Conservation (phyloP, 2,888 invertebrate species). For the Pollenia angustigena region DNA sequence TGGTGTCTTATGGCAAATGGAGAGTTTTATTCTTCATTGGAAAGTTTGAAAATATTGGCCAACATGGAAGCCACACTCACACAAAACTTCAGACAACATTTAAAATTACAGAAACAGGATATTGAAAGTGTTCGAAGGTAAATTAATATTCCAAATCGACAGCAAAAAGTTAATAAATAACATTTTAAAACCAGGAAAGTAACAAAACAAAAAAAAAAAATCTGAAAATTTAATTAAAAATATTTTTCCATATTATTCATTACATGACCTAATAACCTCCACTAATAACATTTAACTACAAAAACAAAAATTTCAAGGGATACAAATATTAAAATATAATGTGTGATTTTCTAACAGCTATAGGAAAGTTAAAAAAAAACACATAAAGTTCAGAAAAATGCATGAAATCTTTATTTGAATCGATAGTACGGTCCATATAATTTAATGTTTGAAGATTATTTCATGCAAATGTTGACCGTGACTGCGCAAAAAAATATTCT, state of each 20-base stretch:
- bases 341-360: too few relatives aligned
- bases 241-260: slow-evolving; percentile 52
- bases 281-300: slow-evolving; percentile 87
- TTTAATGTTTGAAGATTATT: too few relatives aligned
- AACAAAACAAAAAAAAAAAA: too few relatives aligned
- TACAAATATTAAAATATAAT: background rate
- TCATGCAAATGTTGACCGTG: too few relatives aligned
- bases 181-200: too few relatives aligned
- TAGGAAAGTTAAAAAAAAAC: too few relatives aligned
- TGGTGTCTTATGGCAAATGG: slow-evolving; percentile 48
- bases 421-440: too few relatives aligned
- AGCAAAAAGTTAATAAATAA: too few relatives aligned
- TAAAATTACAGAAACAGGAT: slow-evolving; percentile 72
- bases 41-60: slow-evolving; percentile 74
- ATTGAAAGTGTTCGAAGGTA: slow-evolving; percentile 53
- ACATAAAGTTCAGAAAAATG: too few relatives aligned
- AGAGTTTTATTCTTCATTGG: slow-evolving; percentile 79
- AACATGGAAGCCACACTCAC: slow-evolving; percentile 66
- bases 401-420: too few relatives aligned
- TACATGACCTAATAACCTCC: slow-evolving; percentile 35
- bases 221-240: slow-evolving; percentile 40
- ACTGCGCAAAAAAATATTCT: too few relatives aligned
- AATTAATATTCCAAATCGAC: background rate
- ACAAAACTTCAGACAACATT: too few relatives aligned
- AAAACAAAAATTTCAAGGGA: slow-evolving; percentile 92